Percentiles rank a stretch among this genome's conserved stretches.
phyloP scores from a whole-genome alignment of 2,113 vertebrate genomes.

The Corynorhinus townsendii region DNA sequence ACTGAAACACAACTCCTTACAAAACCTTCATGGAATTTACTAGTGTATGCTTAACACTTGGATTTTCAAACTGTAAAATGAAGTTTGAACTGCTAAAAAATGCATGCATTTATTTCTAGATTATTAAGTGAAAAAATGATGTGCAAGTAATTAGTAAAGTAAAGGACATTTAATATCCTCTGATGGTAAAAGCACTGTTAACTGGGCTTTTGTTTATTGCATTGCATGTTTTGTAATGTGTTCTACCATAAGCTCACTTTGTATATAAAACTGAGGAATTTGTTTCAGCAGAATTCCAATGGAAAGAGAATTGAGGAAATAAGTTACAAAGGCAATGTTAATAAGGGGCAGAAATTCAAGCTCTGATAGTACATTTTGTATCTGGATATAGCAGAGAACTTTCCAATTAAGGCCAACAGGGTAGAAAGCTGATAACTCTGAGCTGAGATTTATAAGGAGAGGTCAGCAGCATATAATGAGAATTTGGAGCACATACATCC shows the following conservation, averaged over 20 bases:
- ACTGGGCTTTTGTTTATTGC: not conserved
- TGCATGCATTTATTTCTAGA: conserved; percentile 9
- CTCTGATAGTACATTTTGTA: conserved; percentile 62
- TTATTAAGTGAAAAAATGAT: not conserved
- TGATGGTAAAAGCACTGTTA: not conserved
- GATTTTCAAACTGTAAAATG: conserved; percentile 25
- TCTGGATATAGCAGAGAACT: conserved; percentile 60
- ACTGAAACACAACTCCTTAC: not conserved
- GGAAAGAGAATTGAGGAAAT: conserved; percentile 62
- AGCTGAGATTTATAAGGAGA: conserved; percentile 64
- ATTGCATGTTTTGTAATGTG: conserved; percentile 22
- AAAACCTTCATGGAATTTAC: not conserved
- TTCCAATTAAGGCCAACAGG: conserved; percentile 72
- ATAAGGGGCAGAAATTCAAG: conserved; percentile 70
- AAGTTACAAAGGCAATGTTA: conserved; percentile 68
- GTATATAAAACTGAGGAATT: conserved; percentile 53
- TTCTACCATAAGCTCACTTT: conserved; percentile 25
- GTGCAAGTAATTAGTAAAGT: not conserved
- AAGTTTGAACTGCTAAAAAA: conserved; percentile 35
- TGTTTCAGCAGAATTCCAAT: conserved; percentile 56
- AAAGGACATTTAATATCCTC: conserved; percentile 24
- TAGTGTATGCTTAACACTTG: not conserved
- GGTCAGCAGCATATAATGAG: conserved; percentile 68
- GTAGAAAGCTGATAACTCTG: conserved; percentile 62
- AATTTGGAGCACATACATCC: conserved; percentile 68